Conservation (phyloP, 2,888 invertebrate species). For the Hoplodrina blanda region DNA sequence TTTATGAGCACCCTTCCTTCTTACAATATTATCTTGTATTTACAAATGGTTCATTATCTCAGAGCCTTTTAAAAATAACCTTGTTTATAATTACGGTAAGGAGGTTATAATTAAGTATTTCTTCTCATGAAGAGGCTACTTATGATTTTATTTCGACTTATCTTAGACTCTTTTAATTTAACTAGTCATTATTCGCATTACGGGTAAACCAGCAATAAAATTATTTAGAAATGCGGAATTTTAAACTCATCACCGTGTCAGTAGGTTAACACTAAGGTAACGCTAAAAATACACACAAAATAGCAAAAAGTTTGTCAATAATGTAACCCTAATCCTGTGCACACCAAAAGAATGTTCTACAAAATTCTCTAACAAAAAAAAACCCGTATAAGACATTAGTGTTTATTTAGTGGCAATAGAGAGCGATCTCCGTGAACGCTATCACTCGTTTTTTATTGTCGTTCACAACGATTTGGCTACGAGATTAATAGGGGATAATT, state of each 20-base stretch:
- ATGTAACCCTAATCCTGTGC: background rate
- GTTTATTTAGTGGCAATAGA: constrained; percentile 58
- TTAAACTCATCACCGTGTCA: too few relatives aligned
- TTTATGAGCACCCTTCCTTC: background rate
- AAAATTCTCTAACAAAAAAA: constrained; percentile 12
- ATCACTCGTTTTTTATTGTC: constrained; percentile 74
- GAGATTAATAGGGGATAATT: constrained; percentile 84
- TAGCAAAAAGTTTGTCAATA: background rate
- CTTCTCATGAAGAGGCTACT: too few relatives aligned
- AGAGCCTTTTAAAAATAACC: background rate
- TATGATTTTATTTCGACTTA: background rate
- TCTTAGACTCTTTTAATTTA: background rate
- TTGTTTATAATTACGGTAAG: background rate
- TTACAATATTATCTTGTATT: background rate
- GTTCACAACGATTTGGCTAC: constrained; percentile 76
- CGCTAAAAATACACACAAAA: too few relatives aligned
- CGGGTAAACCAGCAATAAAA: background rate
- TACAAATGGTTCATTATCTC: constrained; percentile 1
- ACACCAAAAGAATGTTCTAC: background rate
- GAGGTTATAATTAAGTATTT: background rate
- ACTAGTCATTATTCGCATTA: background rate
- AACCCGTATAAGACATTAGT: constrained; percentile 27
- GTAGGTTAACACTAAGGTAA: too few relatives aligned
- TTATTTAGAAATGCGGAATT: background rate
- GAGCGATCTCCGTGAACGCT: constrained; percentile 57